These are phyloP conservation scores for Schizotus pectinicornis DNA, from an alignment of 2,888 invertebrate species.

Conservation along the genomic window DNA sequence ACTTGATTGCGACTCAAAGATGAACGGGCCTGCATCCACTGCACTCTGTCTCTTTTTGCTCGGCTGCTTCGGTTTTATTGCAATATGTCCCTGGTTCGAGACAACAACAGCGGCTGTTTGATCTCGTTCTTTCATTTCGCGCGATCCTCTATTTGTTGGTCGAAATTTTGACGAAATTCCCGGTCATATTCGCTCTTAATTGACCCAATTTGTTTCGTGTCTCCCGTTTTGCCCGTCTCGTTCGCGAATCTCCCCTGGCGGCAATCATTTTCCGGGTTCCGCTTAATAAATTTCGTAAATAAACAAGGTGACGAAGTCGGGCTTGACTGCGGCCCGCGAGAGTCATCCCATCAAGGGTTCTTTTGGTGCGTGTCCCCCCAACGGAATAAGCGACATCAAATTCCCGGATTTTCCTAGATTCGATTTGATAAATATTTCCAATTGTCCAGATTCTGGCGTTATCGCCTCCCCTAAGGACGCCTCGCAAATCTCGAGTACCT, in stretches of 20 bases:
- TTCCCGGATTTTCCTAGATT: too few species aligned
- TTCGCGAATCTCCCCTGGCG: neutral
- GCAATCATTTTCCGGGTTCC: conserved; percentile 16
- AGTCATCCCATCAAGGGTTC: conserved; percentile 16
- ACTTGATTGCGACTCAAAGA: conserved; percentile 44
- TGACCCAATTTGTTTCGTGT: conserved; percentile 8
- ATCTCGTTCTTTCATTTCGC: conserved; percentile 32
- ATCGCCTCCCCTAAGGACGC: conserved; percentile 3
- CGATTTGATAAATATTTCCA: too few species aligned
- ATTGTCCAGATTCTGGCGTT: too few species aligned
- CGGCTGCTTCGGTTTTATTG: conserved; percentile 32
- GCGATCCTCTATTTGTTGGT: neutral
- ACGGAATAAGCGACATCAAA: neutral
- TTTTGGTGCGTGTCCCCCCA: conserved; percentile 13
- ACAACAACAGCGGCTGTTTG: conserved; percentile 32
- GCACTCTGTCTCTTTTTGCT: conserved; percentile 27
- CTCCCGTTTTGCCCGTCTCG: too few species aligned
- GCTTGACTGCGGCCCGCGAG: conserved; percentile 7
- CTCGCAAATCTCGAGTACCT: conserved; percentile 5
- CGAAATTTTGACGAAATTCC: neutral
- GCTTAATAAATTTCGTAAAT: conserved; percentile 20
- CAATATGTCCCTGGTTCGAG: conserved; percentile 33
- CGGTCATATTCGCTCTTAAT: conserved; percentile 1
- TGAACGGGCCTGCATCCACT: conserved; percentile 31
- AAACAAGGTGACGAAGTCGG: conserved; percentile 14